phyloP scores from a whole-genome alignment of 35 echinoderm and acorn worm genomes.

The Apostichopus japonicus region DNA sequence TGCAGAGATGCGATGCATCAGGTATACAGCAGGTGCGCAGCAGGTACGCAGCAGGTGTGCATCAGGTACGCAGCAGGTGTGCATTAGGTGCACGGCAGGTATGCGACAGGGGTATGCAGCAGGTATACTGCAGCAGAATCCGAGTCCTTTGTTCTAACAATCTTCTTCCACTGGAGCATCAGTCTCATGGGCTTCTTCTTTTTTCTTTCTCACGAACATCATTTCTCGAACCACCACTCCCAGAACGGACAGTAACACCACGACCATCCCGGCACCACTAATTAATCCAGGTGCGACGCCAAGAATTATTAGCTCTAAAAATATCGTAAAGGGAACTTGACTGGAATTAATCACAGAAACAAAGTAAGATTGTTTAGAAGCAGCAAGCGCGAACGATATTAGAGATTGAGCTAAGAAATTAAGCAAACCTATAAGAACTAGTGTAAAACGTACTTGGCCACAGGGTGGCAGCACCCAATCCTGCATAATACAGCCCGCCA shows the following conservation, averaged over 20 bases:
- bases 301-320: constrained; percentile 18
- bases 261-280: background rate
- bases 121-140: too few species aligned
- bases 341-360: constrained; percentile 29
- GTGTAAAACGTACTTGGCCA: background rate
- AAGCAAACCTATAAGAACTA: constrained; percentile 17
- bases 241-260: constrained; percentile 15
- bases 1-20: too few species aligned
- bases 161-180: too few species aligned
- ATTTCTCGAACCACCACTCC: background rate
- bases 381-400: background rate
- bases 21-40: too few species aligned
- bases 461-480: constrained; percentile 22
- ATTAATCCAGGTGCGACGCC: background rate
- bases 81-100: too few species aligned
- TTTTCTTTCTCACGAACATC: background rate
- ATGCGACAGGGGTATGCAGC: too few species aligned
- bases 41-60: too few species aligned
- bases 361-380: constrained; percentile 10
- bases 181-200: too few species aligned
- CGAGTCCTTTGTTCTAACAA: too few species aligned
- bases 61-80: too few species aligned
- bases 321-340: constrained; percentile 1
- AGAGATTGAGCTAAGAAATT: constrained; percentile 16
- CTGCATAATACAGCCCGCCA: background rate